Percentiles rank a stretch among this genome's conserved stretches.
Evolutionary conservation across 2,113 vertebrate genomes (phyloP).

Genomic region (Bufo gargarizans): DNA sequence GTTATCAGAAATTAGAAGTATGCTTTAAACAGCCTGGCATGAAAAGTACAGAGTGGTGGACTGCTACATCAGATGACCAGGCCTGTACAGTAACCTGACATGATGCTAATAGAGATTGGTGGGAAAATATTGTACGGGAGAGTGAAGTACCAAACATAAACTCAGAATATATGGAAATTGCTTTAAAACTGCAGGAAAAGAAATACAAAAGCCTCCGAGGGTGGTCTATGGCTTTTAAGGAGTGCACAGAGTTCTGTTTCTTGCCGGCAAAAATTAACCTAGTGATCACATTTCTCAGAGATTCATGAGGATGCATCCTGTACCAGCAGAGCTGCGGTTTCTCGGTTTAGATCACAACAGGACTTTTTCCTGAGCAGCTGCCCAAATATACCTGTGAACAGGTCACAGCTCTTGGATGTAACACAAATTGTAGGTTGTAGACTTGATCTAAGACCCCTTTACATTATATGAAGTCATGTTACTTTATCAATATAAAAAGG

Average conservation of each 20-base stretch:
- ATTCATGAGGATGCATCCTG: slow-evolving; percentile 33
- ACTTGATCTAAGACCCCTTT: slow-evolving; percentile 25
- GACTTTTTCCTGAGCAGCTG: slow-evolving; percentile 50
- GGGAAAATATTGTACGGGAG: background rate
- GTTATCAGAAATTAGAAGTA: too few species aligned
- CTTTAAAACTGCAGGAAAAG: too few species aligned
- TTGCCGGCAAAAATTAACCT: slow-evolving; percentile 30
- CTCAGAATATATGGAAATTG: background rate
- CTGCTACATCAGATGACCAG: background rate
- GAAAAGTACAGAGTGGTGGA: background rate
- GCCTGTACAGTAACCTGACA: background rate
- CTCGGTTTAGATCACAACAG: slow-evolving; percentile 35
- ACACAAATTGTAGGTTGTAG: slow-evolving; percentile 42
- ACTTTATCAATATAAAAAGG: slow-evolving; percentile 23
- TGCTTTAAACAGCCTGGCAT: too few species aligned
- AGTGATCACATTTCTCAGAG: slow-evolving; percentile 43
- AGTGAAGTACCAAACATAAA: background rate
- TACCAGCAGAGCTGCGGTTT: slow-evolving; percentile 27
- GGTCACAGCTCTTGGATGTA: slow-evolving; percentile 52
- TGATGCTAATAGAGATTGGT: background rate
- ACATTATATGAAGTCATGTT: slow-evolving; percentile 18
- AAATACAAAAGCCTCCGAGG: background rate
- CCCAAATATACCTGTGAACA: slow-evolving; percentile 47
- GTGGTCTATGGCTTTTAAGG: background rate
- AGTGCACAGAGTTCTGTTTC: background rate